These are phyloP conservation scores for Buceros bicornis DNA, from an alignment of 2,797 vertebrate genomes.

Conservation along the genomic window DNA sequence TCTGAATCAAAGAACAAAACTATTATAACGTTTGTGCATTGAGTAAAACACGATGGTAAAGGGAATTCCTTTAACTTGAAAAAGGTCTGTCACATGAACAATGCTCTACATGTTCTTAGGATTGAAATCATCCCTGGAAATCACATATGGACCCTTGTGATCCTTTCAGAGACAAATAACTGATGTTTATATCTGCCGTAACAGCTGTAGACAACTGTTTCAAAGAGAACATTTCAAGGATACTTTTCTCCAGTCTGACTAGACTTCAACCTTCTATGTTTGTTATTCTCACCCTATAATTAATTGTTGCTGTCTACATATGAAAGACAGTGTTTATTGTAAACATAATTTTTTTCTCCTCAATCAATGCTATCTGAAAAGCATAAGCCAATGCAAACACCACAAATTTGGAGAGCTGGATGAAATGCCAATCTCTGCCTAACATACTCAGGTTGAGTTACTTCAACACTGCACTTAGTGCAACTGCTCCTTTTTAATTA, in stretches of 20 bases:
- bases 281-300: neutral
- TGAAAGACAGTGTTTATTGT: neutral
- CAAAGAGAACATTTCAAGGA: neutral
- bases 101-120: neutral
- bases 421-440: neutral
- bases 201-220: neutral
- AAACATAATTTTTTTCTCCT: neutral
- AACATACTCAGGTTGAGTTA: neutral
- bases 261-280: neutral
- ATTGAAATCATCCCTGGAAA: neutral
- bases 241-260: neutral
- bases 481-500: neutral
- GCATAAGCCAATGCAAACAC: neutral
- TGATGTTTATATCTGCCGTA: neutral
- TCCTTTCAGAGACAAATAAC: neutral
- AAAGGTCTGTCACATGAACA: neutral
- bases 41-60: neutral
- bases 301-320: neutral
- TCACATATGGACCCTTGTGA: neutral
- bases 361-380: neutral
- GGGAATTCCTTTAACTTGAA: neutral
- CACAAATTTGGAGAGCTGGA: neutral
- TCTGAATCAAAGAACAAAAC: neutral
- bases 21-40: neutral
- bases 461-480: neutral